Conservation (phyloP, 2,797 vertebrate species). For the Ctenosaura bakeri region DNA sequence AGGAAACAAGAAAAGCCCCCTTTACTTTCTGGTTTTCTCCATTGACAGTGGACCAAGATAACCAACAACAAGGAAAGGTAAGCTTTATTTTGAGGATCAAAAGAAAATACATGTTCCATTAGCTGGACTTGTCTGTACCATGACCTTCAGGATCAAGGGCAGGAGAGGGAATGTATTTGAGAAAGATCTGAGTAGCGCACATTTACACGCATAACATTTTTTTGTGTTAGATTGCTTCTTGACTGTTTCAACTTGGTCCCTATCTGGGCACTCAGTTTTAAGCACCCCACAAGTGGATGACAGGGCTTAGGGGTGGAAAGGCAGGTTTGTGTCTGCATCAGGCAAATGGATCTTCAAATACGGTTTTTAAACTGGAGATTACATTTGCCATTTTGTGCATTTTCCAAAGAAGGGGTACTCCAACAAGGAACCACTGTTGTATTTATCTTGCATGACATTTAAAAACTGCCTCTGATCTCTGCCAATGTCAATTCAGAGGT, state of each 20-base stretch:
- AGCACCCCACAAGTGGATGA: constrained; percentile 94
- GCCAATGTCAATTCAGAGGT: not conserved
- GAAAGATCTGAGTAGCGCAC: constrained; percentile 93
- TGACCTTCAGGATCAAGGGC: constrained; percentile 91
- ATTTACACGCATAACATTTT: constrained; percentile 92
- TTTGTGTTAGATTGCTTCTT: constrained; percentile 88
- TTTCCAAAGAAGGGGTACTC: constrained; percentile 64
- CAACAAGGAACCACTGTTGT: not conserved
- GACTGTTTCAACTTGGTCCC: constrained; percentile 90
- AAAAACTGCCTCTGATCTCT: constrained; percentile 12
- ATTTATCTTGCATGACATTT: not conserved
- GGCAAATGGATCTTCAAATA: constrained; percentile 87
- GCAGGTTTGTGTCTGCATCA: constrained; percentile 80
- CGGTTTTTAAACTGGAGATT: constrained; percentile 87
- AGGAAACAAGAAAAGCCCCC: constrained; percentile 80
- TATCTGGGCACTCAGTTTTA: constrained; percentile 94
- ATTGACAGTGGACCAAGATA: constrained; percentile 78
- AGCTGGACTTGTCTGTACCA: constrained; percentile 89
- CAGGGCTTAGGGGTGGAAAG: constrained; percentile 84
- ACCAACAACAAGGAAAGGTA: constrained; percentile 55
- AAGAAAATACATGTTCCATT: constrained; percentile 94
- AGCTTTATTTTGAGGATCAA: constrained; percentile 90
- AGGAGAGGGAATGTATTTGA: constrained; percentile 86
- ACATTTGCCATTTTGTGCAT: constrained; percentile 83
- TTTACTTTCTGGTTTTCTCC: constrained; percentile 82